Conservation (phyloP, 2,113 vertebrate genomes). For the Ophiodon elongatus region DNA sequence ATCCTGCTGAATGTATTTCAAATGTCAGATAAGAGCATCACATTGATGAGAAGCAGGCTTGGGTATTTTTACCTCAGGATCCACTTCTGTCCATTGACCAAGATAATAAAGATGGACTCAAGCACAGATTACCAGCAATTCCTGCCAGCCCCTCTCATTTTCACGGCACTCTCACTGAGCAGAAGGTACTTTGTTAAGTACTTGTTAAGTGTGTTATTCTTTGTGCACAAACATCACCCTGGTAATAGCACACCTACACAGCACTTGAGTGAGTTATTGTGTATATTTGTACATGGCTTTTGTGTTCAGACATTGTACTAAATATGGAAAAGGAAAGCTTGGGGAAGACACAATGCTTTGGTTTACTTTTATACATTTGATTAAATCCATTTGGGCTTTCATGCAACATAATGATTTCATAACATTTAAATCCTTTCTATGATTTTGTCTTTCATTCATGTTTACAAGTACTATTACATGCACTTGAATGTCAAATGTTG, state of each 20-base stretch:
- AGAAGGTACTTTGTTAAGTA: slow-evolving; percentile 81
- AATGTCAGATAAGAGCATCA: slow-evolving; percentile 81
- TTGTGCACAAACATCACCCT: slow-evolving; percentile 72
- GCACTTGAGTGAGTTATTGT: slow-evolving; percentile 12
- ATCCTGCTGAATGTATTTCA: slow-evolving; percentile 70
- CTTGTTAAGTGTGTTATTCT: slow-evolving; percentile 81
- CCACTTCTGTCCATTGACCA: slow-evolving; percentile 82
- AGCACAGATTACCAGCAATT: slow-evolving; percentile 73
- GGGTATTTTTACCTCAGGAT: slow-evolving; percentile 85
- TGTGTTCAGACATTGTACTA: neutral
- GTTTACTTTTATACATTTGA: neutral
- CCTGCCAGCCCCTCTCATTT: slow-evolving; percentile 55
- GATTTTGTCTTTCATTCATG: neutral
- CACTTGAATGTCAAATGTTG: neutral
- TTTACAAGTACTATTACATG: neutral
- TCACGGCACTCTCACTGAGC: slow-evolving; percentile 64
- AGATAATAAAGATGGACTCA: slow-evolving; percentile 84
- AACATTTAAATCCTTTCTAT: neutral
- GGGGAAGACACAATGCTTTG: neutral
- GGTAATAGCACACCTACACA: slow-evolving; percentile 59
- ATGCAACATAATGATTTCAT: neutral
- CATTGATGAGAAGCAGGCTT: slow-evolving; percentile 82
- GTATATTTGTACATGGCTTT: neutral
- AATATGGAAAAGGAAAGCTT: neutral
- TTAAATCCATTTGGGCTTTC: neutral